Evolutionary conservation across 2,113 vertebrate species (phyloP).

Genomic region (Synodontis membranacea): DNA sequence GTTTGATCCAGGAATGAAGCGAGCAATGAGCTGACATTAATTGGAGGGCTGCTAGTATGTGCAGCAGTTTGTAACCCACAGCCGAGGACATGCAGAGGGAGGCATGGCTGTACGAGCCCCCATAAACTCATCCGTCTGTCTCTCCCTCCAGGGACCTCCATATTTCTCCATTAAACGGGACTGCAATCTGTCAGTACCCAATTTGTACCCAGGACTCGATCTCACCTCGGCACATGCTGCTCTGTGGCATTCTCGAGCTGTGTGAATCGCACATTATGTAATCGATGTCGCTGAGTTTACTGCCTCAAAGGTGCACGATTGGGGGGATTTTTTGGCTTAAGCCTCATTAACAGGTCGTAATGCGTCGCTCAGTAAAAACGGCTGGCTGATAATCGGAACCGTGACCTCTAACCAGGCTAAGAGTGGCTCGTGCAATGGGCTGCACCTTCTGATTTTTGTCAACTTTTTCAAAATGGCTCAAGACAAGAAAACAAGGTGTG

Average conservation of each 20-base stretch:
- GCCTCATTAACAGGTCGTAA: background rate
- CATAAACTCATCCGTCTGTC: conserved; percentile 38
- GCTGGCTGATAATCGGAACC: background rate
- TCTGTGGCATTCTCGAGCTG: background rate
- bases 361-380: background rate
- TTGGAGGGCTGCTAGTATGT: background rate
- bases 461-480: background rate
- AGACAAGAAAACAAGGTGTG: background rate
- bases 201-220: conserved; percentile 33
- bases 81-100: background rate
- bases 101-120: conserved; percentile 11
- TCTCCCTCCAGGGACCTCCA: conserved; percentile 24
- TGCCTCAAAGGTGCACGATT: background rate
- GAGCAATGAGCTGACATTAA: conserved; percentile 11
- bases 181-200: conserved; percentile 40
- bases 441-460: background rate
- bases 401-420: background rate
- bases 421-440: background rate
- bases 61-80: background rate
- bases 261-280: background rate
- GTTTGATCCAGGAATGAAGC: background rate
- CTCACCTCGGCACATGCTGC: conserved; percentile 6
- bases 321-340: background rate
- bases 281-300: background rate
- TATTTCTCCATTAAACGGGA: conserved; percentile 46